phyloP scores from a whole-genome alignment of 2,113 vertebrate species.

The Puffinus mauretanicus region DNA sequence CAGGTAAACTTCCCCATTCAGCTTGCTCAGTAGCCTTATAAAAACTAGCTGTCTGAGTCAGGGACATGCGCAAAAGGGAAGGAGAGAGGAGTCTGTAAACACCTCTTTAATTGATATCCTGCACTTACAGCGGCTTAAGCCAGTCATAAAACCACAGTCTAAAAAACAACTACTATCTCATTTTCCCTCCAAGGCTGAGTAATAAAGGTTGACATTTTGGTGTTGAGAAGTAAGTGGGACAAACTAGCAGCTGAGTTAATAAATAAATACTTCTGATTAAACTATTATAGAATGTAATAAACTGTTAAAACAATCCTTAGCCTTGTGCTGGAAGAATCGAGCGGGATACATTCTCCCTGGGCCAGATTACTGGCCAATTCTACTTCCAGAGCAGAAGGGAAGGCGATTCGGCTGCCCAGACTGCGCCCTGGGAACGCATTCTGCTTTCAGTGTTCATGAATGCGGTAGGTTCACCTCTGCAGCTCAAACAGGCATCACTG shows the following conservation, averaged over 20 bases:
- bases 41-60: background rate
- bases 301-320: background rate
- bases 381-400: background rate
- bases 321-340: background rate
- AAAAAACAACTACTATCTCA: background rate
- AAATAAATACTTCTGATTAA: slow-evolving; percentile 26
- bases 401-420: background rate
- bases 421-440: background rate
- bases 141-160: background rate
- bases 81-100: background rate
- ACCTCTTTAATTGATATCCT: background rate
- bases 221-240: background rate
- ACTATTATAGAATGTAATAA: background rate
- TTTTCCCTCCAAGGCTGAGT: background rate
- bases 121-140: background rate
- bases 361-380: background rate
- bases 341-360: background rate
- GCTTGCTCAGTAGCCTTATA: background rate
- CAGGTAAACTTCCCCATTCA: background rate
- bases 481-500: background rate
- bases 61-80: background rate
- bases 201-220: background rate
- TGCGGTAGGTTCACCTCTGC: background rate
- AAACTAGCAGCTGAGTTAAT: slow-evolving; percentile 8
- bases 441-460: background rate